Conservation (phyloP, 2,888 invertebrate genomes). For the Tribolium freemani region DNA sequence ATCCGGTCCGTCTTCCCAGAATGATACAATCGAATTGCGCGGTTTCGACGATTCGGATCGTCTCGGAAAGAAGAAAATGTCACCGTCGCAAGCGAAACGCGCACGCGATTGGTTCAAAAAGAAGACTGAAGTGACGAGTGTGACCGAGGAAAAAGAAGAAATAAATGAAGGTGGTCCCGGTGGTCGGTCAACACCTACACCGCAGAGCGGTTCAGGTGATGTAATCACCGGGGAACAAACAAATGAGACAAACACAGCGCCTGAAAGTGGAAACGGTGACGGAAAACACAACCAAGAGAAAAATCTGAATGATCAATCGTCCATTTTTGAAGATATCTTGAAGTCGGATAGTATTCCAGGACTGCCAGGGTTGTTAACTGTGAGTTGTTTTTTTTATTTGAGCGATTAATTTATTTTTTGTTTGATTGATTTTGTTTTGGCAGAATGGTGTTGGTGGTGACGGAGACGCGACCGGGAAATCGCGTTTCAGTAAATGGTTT, state of each 20-base stretch:
- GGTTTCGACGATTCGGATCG: constrained; percentile 87
- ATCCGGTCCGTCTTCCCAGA: constrained; percentile 90
- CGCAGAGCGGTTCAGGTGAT: constrained; percentile 57
- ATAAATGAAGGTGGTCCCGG: constrained; percentile 50
- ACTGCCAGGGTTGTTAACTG: constrained; percentile 79
- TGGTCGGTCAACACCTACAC: constrained; percentile 65
- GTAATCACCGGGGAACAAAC: not conserved
- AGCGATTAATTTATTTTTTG: too few relatives aligned
- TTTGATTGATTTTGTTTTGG: constrained; percentile 39
- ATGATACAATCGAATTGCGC: constrained; percentile 92
- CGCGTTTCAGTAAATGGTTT: constrained; percentile 88
- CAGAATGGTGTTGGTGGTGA: constrained; percentile 77
- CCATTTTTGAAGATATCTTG: constrained; percentile 89
- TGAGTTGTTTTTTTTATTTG: constrained; percentile 64
- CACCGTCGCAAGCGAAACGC: constrained; percentile 68
- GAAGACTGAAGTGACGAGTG: constrained; percentile 59
- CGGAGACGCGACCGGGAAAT: constrained; percentile 70
- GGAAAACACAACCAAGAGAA: constrained; percentile 28
- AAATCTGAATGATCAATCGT: constrained; percentile 64
- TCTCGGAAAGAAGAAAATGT: constrained; percentile 66
- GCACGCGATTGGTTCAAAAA: constrained; percentile 66
- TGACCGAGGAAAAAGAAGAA: constrained; percentile 50
- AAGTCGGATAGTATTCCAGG: constrained; percentile 85
- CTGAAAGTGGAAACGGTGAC: constrained; percentile 34
- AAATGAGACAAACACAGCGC: constrained; percentile 47